Evolutionary conservation across 92 coral and sea anemone species (phyloP).

Genomic region (Siderastrea radians): DNA sequence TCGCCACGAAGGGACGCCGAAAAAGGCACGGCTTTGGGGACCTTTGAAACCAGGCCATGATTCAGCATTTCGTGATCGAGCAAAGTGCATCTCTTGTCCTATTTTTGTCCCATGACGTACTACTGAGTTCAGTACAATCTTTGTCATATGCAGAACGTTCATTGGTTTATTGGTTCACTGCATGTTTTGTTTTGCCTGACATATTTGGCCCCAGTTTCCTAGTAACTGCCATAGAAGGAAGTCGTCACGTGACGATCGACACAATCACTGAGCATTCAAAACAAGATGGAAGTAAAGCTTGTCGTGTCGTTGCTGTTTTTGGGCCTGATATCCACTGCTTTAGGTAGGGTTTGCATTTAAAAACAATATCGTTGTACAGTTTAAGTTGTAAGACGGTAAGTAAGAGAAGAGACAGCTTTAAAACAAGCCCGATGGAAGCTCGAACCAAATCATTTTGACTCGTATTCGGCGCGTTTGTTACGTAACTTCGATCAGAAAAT

Average conservation of each 20-base stretch:
- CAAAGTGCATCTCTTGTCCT: neutral
- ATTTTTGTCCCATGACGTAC: neutral
- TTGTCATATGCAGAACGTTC: neutral
- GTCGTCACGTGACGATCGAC: neutral
- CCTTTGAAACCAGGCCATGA: too few relatives aligned
- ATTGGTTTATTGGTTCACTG: neutral
- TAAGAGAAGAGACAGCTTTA: too few relatives aligned
- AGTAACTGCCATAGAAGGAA: neutral
- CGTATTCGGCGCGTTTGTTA: too few relatives aligned
- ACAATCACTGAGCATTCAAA: neutral
- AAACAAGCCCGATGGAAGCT: too few relatives aligned
- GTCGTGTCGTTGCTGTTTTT: constrained; percentile 17
- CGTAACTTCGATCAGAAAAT: too few relatives aligned
- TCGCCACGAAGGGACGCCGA: too few relatives aligned
- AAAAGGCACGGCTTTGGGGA: too few relatives aligned
- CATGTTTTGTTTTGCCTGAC: neutral
- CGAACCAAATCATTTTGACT: too few relatives aligned
- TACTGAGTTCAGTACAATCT: neutral
- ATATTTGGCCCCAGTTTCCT: constrained; percentile 4
- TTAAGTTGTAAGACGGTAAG: too few relatives aligned
- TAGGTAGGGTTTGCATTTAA: constrained; percentile 8
- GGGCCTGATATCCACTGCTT: constrained; percentile 32
- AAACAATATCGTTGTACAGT: too few relatives aligned
- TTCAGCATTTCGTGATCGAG: neutral
- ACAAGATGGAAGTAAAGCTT: constrained; percentile 35